These are phyloP conservation scores for Hypothenemus hampei DNA, from an alignment of 1,140 invertebrate genomes.

Conservation along the genomic window DNA sequence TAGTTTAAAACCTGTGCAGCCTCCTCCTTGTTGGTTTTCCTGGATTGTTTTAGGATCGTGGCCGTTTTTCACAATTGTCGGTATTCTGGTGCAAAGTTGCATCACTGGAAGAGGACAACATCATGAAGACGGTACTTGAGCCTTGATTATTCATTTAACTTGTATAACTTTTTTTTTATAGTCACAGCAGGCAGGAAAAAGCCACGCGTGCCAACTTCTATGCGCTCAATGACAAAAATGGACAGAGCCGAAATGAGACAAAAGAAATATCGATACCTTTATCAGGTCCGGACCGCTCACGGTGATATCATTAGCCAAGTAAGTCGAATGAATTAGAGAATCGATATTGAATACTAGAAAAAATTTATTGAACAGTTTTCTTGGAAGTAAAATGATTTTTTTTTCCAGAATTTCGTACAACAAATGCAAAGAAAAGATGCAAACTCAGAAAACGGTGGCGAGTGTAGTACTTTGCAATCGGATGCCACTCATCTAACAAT, in stretches of 20 bases:
- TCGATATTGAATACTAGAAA: neutral
- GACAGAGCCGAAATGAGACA: slow-evolving; percentile 70
- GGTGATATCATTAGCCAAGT: slow-evolving; percentile 87
- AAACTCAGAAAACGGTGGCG: slow-evolving; percentile 50
- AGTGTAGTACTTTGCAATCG: slow-evolving; percentile 69
- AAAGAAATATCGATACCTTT: slow-evolving; percentile 81
- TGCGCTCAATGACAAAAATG: slow-evolving; percentile 58
- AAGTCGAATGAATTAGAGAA: slow-evolving; percentile 16
- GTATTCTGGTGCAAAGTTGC: slow-evolving; percentile 62
- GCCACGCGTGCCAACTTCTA: slow-evolving; percentile 36
- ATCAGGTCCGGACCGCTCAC: slow-evolving; percentile 81
- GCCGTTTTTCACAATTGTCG: slow-evolving; percentile 65
- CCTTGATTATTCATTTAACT: neutral
- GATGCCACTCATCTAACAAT: slow-evolving; percentile 68
- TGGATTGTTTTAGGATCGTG: slow-evolving; percentile 71
- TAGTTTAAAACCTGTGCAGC: slow-evolving; percentile 49
- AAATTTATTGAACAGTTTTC: neutral
- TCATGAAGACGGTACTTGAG: slow-evolving; percentile 53
- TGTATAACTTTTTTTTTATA: slow-evolving; percentile 27
- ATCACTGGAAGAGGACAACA: slow-evolving; percentile 67
- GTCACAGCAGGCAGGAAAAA: slow-evolving; percentile 41
- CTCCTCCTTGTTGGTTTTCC: slow-evolving; percentile 66
- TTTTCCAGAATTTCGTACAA: slow-evolving; percentile 70
- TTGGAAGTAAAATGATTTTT: neutral
- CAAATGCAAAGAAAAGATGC: slow-evolving; percentile 70